A percentile compares a stretch with the other conserved stretches of the same genome.
Evolutionary conservation across 92 coral and sea anemone genomes (phyloP).

Genomic region (Actinernus sp.): DNA sequence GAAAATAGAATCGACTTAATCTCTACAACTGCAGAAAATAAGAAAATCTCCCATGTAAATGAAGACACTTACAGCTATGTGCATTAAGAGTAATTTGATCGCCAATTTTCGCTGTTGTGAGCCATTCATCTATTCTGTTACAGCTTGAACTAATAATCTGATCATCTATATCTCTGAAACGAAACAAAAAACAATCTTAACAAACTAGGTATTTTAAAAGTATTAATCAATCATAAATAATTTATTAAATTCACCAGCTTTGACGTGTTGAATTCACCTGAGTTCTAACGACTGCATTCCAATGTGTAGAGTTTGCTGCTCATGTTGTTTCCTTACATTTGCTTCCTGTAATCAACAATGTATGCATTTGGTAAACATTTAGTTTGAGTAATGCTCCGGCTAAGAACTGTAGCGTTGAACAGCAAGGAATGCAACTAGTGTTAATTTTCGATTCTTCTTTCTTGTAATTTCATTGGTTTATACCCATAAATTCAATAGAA

Average conservation of each 20-base stretch:
- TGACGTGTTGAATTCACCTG: too few relatives aligned
- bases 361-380: neutral
- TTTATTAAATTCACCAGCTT: neutral
- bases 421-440: too few relatives aligned
- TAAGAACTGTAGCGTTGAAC: too few relatives aligned
- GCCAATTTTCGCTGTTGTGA: slow-evolving; percentile 62
- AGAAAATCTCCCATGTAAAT: too few relatives aligned
- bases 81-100: slow-evolving; percentile 65
- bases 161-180: slow-evolving; percentile 75
- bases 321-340: slow-evolving; percentile 36
- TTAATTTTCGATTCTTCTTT: too few relatives aligned
- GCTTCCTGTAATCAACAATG: slow-evolving; percentile 35
- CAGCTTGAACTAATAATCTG: slow-evolving; percentile 59
- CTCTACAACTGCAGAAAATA: too few relatives aligned
- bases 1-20: too few relatives aligned
- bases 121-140: slow-evolving; percentile 79
- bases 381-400: too few relatives aligned
- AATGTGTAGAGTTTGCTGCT: slow-evolving; percentile 32
- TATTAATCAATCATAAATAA: neutral
- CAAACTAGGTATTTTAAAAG: neutral
- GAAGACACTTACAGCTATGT: slow-evolving; percentile 63
- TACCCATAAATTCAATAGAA: too few relatives aligned
- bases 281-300: slow-evolving; percentile 41
- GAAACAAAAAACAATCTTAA: neutral
- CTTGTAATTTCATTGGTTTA: too few relatives aligned